A percentile compares a stretch with the other conserved stretches of the same genome.
phyloP scores from a whole-genome alignment of 2,797 vertebrate genomes.

The Neoniphon sammara region DNA sequence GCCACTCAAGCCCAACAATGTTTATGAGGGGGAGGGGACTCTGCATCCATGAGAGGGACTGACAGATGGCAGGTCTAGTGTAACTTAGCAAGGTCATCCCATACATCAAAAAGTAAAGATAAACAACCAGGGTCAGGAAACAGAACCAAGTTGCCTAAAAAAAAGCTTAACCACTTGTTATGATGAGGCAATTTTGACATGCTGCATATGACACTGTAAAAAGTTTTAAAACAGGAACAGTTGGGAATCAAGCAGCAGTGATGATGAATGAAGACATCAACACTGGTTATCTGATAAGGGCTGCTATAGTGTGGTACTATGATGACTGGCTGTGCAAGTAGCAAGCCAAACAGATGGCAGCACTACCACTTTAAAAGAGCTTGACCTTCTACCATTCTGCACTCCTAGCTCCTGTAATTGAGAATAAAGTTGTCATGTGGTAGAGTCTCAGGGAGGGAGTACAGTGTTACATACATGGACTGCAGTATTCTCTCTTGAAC shows the following conservation, averaged over 20 bases:
- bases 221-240: neutral
- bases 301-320: neutral
- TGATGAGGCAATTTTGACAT: neutral
- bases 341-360: neutral
- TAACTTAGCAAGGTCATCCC: constrained; percentile 26
- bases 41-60: constrained; percentile 50
- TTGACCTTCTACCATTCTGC: neutral
- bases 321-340: neutral
- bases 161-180: neutral
- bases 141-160: neutral
- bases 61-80: constrained; percentile 75
- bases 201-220: neutral
- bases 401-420: neutral
- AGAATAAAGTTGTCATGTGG: neutral
- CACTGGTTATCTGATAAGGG: neutral
- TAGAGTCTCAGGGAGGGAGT: neutral
- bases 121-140: constrained; percentile 18
- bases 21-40: constrained; percentile 65
- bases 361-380: neutral
- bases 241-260: neutral
- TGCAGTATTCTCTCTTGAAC: neutral
- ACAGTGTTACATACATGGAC: neutral
- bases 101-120: constrained; percentile 57
- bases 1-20: constrained; percentile 65
- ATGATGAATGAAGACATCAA: neutral